Evolutionary conservation across 1,140 invertebrate genomes (phyloP).

Genomic region (Dryas iulia): DNA sequence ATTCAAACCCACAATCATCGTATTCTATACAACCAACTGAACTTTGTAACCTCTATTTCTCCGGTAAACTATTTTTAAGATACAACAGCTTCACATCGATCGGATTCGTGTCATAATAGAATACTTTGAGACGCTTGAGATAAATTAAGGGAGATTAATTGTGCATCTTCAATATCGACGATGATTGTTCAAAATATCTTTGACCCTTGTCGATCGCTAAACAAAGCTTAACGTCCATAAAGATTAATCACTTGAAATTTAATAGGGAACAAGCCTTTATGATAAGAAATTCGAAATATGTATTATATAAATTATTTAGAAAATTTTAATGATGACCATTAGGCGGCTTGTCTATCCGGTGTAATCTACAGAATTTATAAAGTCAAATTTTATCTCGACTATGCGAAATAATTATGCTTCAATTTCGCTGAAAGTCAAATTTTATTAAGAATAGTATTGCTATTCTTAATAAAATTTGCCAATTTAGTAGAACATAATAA

Average conservation of each 20-base stretch:
- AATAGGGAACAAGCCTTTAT: background rate
- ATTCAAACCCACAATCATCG: no score
- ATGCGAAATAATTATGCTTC: background rate
- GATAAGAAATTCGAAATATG: background rate
- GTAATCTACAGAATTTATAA: background rate
- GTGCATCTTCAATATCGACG: conserved; percentile 1
- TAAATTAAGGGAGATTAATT: conserved; percentile 3
- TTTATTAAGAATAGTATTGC: no score
- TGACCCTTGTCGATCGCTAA: conserved; percentile 1
- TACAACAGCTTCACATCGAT: no score
- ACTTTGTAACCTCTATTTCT: no score
- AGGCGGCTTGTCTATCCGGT: background rate
- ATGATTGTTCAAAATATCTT: conserved; percentile 4
- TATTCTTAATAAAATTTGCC: no score
- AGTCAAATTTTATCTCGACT: background rate
- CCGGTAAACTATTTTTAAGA: no score
- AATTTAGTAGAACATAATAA: no score
- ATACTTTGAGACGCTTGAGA: background rate
- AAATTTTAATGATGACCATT: background rate
- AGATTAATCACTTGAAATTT: background rate
- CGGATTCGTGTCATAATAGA: background rate
- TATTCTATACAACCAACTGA: no score
- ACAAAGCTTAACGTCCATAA: background rate
- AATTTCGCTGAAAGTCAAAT: background rate
- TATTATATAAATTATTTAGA: background rate